Evolutionary conservation across 1,140 invertebrate species (phyloP).

Genomic region (Achatina immaculata): DNA sequence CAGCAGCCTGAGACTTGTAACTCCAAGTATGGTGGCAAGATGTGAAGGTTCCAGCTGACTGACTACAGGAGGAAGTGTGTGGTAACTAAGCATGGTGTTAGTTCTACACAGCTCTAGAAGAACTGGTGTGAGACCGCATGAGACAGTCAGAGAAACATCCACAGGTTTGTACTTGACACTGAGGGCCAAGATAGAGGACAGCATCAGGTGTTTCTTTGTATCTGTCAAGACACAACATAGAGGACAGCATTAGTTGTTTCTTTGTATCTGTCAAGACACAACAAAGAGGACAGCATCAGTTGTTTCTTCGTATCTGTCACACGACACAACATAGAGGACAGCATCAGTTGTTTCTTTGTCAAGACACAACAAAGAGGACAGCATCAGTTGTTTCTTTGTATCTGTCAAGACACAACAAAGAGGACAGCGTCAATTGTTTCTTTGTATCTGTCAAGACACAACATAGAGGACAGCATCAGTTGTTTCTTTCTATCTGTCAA

Average conservation of each 20-base stretch:
- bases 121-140: conserved; percentile 74
- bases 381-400: conserved; percentile 68
- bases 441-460: too few species aligned
- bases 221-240: conserved; percentile 65
- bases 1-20: conserved; percentile 72
- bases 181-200: conserved; percentile 75
- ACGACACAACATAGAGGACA: neutral
- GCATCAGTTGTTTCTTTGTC: neutral
- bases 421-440: too few species aligned
- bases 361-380: conserved; percentile 75
- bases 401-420: conserved; percentile 47
- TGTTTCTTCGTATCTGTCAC: too few species aligned
- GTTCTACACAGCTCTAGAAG: conserved; percentile 70
- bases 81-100: conserved; percentile 47
- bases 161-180: conserved; percentile 75
- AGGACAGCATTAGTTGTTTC: conserved; percentile 72
- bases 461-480: neutral
- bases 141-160: conserved; percentile 76
- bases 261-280: conserved; percentile 54
- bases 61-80: conserved; percentile 55
- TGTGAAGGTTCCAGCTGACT: conserved; percentile 56
- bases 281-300: too few species aligned
- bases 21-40: conserved; percentile 57
- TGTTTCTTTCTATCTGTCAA: too few species aligned
- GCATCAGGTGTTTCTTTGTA: conserved; percentile 68